A percentile compares a stretch with the other conserved stretches of the same genome.
phyloP scores from a whole-genome alignment of 2,113 vertebrate species.

The Empidonax alnorum region DNA sequence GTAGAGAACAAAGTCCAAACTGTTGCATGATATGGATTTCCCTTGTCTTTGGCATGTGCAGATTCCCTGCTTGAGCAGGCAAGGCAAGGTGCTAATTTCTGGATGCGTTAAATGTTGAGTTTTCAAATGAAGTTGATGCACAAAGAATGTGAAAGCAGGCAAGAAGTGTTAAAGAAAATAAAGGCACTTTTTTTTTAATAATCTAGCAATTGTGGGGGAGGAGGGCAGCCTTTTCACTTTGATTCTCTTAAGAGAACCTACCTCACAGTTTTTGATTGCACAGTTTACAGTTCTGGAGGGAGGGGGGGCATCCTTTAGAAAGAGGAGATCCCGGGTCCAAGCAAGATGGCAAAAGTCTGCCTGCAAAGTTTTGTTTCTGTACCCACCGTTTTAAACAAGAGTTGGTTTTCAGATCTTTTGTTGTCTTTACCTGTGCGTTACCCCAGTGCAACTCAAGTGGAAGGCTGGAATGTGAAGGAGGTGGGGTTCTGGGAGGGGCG shows the following conservation, averaged over 20 bases:
- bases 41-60: not conserved
- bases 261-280: accelerated
- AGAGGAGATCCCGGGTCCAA: not conserved
- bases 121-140: not conserved
- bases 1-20: not conserved
- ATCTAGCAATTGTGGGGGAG: not conserved
- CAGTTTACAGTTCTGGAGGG: not conserved
- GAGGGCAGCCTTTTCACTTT: not conserved
- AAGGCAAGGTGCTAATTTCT: not conserved
- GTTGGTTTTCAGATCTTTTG: not conserved
- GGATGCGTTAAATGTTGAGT: not conserved
- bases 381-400: not conserved
- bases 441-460: accelerated
- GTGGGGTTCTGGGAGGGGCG: not conserved
- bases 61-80: not conserved
- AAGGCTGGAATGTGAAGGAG: not conserved
- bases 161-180: not conserved
- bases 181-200: not conserved
- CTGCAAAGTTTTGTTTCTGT: not conserved
- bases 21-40: not conserved
- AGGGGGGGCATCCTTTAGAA: not conserved
- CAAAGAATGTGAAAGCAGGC: not conserved
- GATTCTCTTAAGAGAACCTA: not conserved
- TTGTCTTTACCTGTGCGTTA: not conserved
- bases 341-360: not conserved